Conservation (phyloP, 2,888 invertebrate species). For the Tricholauxania praeusta region DNA sequence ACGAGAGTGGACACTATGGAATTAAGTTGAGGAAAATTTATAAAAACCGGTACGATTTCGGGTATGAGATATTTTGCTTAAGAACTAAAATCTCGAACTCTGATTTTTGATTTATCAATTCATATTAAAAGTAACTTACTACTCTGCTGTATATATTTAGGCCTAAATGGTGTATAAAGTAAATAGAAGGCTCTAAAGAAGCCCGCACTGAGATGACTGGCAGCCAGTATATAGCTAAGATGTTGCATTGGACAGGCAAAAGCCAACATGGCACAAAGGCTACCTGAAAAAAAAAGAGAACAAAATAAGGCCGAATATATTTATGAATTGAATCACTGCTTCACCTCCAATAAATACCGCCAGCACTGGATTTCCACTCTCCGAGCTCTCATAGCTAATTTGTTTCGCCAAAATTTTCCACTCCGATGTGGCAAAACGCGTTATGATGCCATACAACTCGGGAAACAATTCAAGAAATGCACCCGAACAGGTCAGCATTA, state of each 20-base stretch:
- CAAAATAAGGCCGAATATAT: neutral
- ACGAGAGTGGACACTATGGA: too few species aligned
- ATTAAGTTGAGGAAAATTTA: too few species aligned
- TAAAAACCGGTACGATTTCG: too few species aligned
- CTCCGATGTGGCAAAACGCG: slow-evolving; percentile 71
- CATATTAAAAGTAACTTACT: slow-evolving; percentile 51
- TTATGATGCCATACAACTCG: slow-evolving; percentile 69
- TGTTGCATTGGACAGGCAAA: slow-evolving; percentile 72
- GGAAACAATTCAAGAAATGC: slow-evolving; percentile 71
- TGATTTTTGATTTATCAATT: neutral
- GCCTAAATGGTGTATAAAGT: slow-evolving; percentile 65
- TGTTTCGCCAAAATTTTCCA: slow-evolving; percentile 71
- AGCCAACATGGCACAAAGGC: slow-evolving; percentile 71
- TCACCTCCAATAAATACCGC: slow-evolving; percentile 71
- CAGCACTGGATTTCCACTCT: slow-evolving; percentile 71
- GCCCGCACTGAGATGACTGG: slow-evolving; percentile 63
- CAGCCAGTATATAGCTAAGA: slow-evolving; percentile 68
- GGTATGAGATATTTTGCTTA: too few species aligned
- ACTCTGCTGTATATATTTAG: slow-evolving; percentile 64
- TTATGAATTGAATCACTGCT: neutral
- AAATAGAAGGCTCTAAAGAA: slow-evolving; percentile 65
- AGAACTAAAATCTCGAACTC: too few species aligned
- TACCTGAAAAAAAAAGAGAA: slow-evolving; percentile 62
- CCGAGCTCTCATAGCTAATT: slow-evolving; percentile 70
- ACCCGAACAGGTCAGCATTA: slow-evolving; percentile 70